phyloP scores from a whole-genome alignment of 2,888 invertebrate species.

The Polymixis flavicincta region DNA sequence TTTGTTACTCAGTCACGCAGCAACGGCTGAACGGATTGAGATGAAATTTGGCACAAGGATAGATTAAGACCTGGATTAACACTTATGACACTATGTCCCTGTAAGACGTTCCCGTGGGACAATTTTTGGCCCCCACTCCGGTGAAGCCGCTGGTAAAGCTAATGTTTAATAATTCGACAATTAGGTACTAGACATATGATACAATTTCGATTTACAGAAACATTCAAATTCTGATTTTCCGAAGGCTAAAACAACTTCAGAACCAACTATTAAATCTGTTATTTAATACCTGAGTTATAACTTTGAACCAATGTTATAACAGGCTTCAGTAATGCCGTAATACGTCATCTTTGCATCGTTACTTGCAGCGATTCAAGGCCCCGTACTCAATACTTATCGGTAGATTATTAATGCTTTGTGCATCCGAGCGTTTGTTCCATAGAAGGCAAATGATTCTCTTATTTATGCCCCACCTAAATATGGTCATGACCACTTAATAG shows the following conservation, averaged over 20 bases:
- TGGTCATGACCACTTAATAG: background rate
- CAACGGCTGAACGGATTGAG: no score
- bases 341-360: constrained; percentile 60
- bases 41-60: no score
- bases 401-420: constrained; percentile 61
- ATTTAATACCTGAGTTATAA: constrained; percentile 41
- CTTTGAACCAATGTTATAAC: constrained; percentile 45
- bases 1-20: no score
- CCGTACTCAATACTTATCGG: constrained; percentile 67
- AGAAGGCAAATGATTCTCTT: constrained; percentile 46
- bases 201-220: background rate
- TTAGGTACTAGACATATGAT: background rate
- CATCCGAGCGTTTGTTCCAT: constrained; percentile 39
- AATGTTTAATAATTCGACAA: background rate
- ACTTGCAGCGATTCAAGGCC: constrained; percentile 65
- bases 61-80: no score
- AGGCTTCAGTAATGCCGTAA: constrained; percentile 56
- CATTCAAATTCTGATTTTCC: background rate
- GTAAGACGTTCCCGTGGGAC: no score
- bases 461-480: constrained; percentile 29
- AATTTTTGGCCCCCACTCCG: no score
- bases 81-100: no score
- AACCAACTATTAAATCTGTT: constrained; percentile 20
- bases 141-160: no score
- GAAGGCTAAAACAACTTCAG: background rate